phyloP scores from a whole-genome alignment of 2,888 invertebrate genomes.

The Lasioglossum lativentre region DNA sequence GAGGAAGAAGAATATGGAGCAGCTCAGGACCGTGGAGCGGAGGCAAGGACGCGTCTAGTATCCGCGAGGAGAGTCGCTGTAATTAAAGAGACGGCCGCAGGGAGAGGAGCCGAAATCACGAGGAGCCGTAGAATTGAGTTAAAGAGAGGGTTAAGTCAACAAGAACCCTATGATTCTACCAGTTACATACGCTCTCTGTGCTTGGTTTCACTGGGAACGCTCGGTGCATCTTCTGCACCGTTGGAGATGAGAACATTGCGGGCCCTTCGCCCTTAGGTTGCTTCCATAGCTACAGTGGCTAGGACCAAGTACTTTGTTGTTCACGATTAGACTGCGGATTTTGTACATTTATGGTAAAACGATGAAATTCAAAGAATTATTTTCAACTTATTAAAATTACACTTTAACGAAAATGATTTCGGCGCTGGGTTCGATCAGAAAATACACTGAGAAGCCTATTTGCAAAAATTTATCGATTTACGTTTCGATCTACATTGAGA shows the following conservation, averaged over 20 bases:
- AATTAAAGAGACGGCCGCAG: constrained; percentile 1
- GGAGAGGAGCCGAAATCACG: not conserved
- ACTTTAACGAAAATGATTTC: no score
- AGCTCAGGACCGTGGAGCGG: not conserved
- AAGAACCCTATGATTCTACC: not conserved
- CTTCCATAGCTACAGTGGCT: no score
- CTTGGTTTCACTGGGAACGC: not conserved
- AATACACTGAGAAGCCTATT: no score
- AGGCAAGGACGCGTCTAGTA: constrained; percentile 1
- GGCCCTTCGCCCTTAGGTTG: no score
- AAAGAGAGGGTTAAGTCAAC: constrained; percentile 1
- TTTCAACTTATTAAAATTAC: no score
- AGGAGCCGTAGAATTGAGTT: not conserved
- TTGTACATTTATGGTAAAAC: no score
- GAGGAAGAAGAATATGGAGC: not conserved
- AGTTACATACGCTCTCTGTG: not conserved
- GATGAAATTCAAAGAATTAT: no score
- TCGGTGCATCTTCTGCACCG: not conserved
- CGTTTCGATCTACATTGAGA: no score
- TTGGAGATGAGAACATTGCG: not conserved
- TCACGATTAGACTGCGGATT: no score
- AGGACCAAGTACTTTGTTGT: no score
- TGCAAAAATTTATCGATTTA: no score
- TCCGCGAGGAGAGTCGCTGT: not conserved
- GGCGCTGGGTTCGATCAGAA: no score